Conservation (phyloP, 2,113 vertebrate species). For the Sula dactylatra region DNA sequence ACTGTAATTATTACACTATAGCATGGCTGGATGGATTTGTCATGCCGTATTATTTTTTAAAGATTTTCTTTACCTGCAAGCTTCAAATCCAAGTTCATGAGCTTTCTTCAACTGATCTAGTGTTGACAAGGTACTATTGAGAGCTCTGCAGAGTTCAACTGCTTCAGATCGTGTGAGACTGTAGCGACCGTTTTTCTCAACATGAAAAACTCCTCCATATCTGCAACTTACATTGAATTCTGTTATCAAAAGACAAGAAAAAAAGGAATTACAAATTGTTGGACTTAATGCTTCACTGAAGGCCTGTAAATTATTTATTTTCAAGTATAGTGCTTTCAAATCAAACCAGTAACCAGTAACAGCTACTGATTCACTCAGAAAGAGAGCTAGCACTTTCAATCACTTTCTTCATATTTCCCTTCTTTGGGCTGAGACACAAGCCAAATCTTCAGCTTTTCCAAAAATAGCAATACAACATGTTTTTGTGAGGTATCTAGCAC, state of each 20-base stretch:
- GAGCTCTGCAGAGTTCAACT: conserved; percentile 71
- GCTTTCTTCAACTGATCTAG: conserved; percentile 72
- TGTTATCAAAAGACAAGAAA: background rate
- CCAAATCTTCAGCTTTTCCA: background rate
- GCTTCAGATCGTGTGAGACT: conserved; percentile 74
- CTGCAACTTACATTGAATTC: conserved; percentile 82
- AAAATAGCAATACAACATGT: background rate
- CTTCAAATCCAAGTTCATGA: conserved; percentile 73
- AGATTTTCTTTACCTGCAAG: conserved; percentile 83
- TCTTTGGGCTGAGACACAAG: background rate
- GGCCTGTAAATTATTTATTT: background rate
- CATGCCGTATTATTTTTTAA: background rate
- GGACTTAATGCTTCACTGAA: background rate
- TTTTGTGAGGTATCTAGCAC: background rate
- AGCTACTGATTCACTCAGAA: background rate
- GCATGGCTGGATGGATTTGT: background rate
- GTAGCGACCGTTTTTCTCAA: conserved; percentile 83
- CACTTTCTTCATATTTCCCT: background rate
- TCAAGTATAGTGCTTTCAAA: background rate
- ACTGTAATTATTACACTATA: background rate
- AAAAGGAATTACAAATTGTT: background rate
- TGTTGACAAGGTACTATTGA: conserved; percentile 76
- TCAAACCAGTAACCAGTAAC: background rate
- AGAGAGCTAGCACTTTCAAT: background rate
- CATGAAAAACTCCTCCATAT: conserved; percentile 81